Conservation (phyloP, 2,888 invertebrate species). For the Periphyllus acericola region DNA sequence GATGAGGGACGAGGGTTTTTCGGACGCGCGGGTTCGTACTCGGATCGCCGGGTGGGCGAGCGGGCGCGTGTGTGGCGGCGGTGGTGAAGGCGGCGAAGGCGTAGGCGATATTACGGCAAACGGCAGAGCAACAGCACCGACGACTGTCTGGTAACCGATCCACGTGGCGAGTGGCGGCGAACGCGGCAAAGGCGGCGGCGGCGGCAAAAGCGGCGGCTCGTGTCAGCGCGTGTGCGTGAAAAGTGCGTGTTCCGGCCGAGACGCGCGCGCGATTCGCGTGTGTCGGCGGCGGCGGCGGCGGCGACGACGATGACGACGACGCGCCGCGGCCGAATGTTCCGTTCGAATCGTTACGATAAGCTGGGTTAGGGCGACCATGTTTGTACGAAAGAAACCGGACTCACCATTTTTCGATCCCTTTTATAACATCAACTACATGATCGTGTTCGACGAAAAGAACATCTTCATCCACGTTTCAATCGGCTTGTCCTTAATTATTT, state of each 20-base stretch:
- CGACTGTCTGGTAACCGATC: conserved; percentile 63
- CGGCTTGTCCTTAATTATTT: too few species aligned
- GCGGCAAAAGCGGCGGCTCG: conserved; percentile 72
- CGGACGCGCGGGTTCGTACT: not conserved
- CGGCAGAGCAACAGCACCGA: conserved; percentile 66
- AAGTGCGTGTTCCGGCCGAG: conserved; percentile 38
- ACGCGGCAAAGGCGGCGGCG: not conserved
- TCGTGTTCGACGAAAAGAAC: too few species aligned
- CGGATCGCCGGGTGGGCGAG: not conserved
- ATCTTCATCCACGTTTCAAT: too few species aligned
- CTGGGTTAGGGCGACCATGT: too few species aligned
- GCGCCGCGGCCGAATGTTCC: not conserved
- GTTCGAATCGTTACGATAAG: not conserved
- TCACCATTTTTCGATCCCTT: too few species aligned
- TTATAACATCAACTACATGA: too few species aligned
- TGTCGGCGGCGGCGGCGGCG: not conserved
- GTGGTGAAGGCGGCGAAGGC: not conserved
- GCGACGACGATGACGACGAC: not conserved
- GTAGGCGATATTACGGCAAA: conserved; percentile 66
- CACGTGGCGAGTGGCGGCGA: conserved; percentile 71
- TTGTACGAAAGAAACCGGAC: too few species aligned
- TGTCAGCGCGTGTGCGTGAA: conserved; percentile 27
- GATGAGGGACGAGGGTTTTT: too few species aligned
- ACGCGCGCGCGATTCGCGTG: conserved; percentile 23
- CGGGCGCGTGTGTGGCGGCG: not conserved